Evolutionary conservation across 2,888 invertebrate species (phyloP).

Genomic region (Anarsia innoxiella): DNA sequence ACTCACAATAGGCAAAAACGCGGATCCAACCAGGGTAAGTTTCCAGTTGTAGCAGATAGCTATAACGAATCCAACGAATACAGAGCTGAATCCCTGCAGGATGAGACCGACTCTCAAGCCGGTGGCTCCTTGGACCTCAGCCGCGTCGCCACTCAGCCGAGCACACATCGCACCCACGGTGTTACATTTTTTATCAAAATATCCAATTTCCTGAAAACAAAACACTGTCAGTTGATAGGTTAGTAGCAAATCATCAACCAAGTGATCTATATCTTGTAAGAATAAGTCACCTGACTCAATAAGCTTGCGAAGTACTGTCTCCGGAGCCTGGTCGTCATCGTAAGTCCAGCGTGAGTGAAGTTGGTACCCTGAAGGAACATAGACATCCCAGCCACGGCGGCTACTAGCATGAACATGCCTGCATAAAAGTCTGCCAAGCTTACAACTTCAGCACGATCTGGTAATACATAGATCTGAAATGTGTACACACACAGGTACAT

Average conservation of each 20-base stretch:
- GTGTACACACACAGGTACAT: too few species aligned
- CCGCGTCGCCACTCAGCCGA: conserved; percentile 77
- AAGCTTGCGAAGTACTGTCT: conserved; percentile 67
- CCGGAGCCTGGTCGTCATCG: conserved; percentile 80
- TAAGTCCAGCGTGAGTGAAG: conserved; percentile 85
- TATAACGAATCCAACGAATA: conserved; percentile 74
- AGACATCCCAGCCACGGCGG: conserved; percentile 78
- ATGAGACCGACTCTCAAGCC: conserved; percentile 77
- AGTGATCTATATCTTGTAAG: too few species aligned
- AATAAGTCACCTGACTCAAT: conserved; percentile 75
- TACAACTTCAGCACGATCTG: too few species aligned
- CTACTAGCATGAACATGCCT: conserved; percentile 80
- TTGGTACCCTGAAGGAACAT: conserved; percentile 81
- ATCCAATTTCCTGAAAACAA: conserved; percentile 73
- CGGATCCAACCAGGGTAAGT: conserved; percentile 75
- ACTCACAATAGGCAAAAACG: conserved; percentile 76
- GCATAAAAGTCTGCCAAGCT: conserved; percentile 71
- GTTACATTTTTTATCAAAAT: conserved; percentile 76
- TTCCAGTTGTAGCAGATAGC: conserved; percentile 77
- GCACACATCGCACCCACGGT: conserved; percentile 79
- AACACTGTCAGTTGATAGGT: too few species aligned
- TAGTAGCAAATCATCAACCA: too few species aligned
- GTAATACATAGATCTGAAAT: conserved; percentile 1
- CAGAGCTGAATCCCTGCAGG: conserved; percentile 76
- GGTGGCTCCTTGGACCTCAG: conserved; percentile 79